phyloP scores from a whole-genome alignment of 2,888 invertebrate species.

The Barypeithes pellucidus region DNA sequence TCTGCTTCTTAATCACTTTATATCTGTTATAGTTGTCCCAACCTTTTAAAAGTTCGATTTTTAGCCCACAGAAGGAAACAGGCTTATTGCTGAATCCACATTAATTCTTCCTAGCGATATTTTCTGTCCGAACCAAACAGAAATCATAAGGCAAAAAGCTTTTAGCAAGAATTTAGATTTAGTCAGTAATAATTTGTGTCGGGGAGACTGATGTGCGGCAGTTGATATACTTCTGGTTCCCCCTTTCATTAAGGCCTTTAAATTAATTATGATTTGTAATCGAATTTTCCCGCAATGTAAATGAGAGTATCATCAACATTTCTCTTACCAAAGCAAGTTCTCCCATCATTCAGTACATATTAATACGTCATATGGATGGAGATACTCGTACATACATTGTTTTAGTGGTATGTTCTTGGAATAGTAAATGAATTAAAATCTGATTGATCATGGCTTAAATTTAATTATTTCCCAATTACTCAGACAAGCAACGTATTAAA shows the following conservation, averaged over 20 bases:
- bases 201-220: constrained; percentile 25
- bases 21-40: too few relatives aligned
- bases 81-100: too few relatives aligned
- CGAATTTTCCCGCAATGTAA: constrained; percentile 36
- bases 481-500: background rate
- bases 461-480: constrained; percentile 2
- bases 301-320: constrained; percentile 34
- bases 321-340: constrained; percentile 29
- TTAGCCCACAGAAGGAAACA: too few relatives aligned
- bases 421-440: constrained; percentile 1
- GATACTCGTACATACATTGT: background rate
- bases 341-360: constrained; percentile 23
- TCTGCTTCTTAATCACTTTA: too few relatives aligned
- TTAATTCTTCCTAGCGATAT: too few relatives aligned
- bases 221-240: constrained; percentile 38
- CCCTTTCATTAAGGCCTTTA: constrained; percentile 41
- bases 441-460: constrained; percentile 9
- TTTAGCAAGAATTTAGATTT: constrained; percentile 15
- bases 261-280: constrained; percentile 45
- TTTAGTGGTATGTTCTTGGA: constrained; percentile 7
- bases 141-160: constrained; percentile 21
- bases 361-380: constrained; percentile 6
- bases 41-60: too few relatives aligned
- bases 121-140: background rate
- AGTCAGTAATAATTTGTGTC: constrained; percentile 24